phyloP scores from a whole-genome alignment of 2,888 invertebrate species.

The Trichogramma dendrolimi region DNA sequence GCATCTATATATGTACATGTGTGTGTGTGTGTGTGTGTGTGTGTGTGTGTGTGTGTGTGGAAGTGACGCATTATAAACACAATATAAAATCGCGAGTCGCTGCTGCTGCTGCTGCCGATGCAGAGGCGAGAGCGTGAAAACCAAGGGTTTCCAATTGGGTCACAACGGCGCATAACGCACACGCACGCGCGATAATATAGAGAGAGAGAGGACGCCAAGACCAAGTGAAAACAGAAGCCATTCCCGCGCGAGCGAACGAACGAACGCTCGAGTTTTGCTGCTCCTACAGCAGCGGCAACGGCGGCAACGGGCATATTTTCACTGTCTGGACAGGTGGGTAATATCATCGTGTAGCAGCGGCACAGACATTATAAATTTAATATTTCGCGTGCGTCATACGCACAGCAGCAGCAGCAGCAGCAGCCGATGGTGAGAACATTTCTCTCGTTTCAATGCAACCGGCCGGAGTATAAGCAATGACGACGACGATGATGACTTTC shows the following conservation, averaged over 20 bases:
- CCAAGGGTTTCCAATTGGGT: neutral
- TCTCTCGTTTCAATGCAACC: no score
- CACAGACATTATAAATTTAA: neutral
- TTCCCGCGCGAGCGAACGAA: conserved; percentile 29
- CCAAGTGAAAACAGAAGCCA: conserved; percentile 49
- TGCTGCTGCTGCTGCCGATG: no score
- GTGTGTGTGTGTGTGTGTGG: conserved; percentile 2
- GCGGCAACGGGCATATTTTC: conserved; percentile 29
- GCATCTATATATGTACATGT: neutral
- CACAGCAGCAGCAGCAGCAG: no score
- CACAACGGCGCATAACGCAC: neutral
- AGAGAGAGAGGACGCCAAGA: conserved; percentile 9
- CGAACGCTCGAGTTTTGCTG: conserved; percentile 38
- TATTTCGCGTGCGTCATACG: neutral
- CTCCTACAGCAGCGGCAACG: conserved; percentile 23
- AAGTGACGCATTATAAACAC: neutral
- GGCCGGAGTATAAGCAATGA: no score
- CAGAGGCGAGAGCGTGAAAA: no score
- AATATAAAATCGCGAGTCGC: no score
- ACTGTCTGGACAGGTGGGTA: conserved; percentile 13
- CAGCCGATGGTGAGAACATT: no score
- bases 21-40: neutral
- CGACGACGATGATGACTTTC: no score
- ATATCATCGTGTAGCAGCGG: neutral
- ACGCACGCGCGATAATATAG: neutral